A percentile compares a stretch with the other conserved stretches of the same genome.
Evolutionary conservation across 2,888 invertebrate species (phyloP).

Genomic region (Stenichneumon culpator): DNA sequence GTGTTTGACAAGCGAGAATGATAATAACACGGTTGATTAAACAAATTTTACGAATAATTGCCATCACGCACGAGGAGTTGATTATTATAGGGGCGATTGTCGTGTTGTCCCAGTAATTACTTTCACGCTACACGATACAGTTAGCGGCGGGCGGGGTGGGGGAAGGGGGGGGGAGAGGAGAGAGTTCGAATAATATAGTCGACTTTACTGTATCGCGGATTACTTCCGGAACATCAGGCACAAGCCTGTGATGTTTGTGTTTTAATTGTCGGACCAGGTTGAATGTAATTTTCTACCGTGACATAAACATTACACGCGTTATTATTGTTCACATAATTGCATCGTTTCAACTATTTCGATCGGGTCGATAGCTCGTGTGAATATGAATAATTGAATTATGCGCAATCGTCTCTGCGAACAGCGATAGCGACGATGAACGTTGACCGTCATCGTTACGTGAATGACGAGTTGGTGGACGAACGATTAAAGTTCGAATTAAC

Average conservation of each 20-base stretch:
- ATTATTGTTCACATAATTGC: not conserved
- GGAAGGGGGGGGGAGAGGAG: not conserved
- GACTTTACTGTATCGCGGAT: not conserved
- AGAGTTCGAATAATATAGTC: not conserved
- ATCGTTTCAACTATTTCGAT: not conserved
- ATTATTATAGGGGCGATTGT: not conserved
- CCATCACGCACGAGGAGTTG: not conserved
- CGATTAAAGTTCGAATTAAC: slow-evolving; percentile 4
- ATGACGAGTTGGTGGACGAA: not conserved
- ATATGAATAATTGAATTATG: not conserved
- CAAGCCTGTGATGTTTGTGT: not conserved
- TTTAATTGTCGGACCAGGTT: not conserved
- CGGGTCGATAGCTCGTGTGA: not conserved
- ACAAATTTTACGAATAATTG: slow-evolving; percentile 1
- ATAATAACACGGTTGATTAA: not conserved
- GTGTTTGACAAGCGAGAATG: not conserved
- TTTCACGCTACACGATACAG: not conserved
- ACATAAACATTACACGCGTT: not conserved
- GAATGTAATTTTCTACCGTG: not conserved
- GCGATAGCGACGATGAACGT: not conserved
- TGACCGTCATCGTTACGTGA: not conserved
- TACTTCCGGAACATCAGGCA: not conserved
- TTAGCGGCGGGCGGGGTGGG: not conserved
- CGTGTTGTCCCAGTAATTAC: not conserved
- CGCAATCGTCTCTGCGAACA: not conserved